phyloP scores from a whole-genome alignment of 23 tunicate genomes.

The Phallusia fumigata region DNA sequence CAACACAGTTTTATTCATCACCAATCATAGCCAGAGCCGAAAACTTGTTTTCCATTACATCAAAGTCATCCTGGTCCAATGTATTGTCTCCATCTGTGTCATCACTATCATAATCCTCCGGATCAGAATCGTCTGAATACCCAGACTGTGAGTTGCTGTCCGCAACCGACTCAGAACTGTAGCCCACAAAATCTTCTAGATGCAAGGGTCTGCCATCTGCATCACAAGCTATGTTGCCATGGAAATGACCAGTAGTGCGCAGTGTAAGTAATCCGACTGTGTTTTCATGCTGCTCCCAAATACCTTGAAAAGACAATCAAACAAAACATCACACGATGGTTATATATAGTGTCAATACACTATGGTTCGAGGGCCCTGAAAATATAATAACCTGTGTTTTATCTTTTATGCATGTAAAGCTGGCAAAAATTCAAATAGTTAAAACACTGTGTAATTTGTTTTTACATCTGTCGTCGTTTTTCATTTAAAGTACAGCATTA shows the following conservation, averaged over 20 bases:
- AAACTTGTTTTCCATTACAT: constrained; percentile 22
- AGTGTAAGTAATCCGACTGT: constrained; percentile 20
- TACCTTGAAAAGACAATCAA: background rate
- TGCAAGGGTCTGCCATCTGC: background rate
- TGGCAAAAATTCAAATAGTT: too few species aligned
- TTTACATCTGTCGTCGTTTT: too few species aligned
- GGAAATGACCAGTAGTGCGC: constrained; percentile 27
- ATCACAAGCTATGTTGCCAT: constrained; percentile 14
- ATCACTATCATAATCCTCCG: background rate
- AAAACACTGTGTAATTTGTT: too few species aligned
- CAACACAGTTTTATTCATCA: background rate
- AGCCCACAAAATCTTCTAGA: constrained; percentile 16
- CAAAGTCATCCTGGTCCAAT: constrained; percentile 6
- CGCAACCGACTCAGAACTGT: constrained; percentile 22
- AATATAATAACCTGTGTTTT: too few species aligned
- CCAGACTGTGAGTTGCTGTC: background rate
- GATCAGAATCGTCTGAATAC: constrained; percentile 3
- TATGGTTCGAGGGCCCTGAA: too few species aligned
- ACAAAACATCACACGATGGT: too few species aligned
- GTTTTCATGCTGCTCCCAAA: constrained; percentile 34
- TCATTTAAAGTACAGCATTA: too few species aligned
- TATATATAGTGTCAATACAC: too few species aligned
- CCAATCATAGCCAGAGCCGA: constrained; percentile 14
- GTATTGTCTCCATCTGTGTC: background rate
- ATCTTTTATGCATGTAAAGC: too few species aligned